Evolutionary conservation across 2,888 invertebrate genomes (phyloP), one percentile per base, ranked within the genome.

Genomic region (Resseliella maxima): DNA sequence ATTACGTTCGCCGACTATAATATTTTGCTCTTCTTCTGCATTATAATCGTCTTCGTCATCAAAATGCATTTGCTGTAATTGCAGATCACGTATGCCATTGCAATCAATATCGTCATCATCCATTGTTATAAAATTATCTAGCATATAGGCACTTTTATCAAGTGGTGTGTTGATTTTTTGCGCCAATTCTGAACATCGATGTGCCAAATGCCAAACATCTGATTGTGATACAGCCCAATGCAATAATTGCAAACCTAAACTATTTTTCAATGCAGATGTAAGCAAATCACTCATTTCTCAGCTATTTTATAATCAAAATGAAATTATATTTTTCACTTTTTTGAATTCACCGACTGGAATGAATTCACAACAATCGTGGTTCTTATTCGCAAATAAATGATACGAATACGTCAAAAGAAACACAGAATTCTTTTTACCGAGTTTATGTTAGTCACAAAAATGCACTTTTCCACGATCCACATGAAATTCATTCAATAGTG

Each of bases 111-210:
- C 91, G 86, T 91, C 91, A 87, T 91, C 91, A 87, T 92, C 91
- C 88, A 92, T 91, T 86, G 94, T 94, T 89, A 95, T 93, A 85
- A 95, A 92, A 89, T 94, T 94, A 91, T 95, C 95, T 89, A 95
- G 92, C 89, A 95, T 93, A 88, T 91, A 91, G 86, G 91, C 91
- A 87, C 92, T 91, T 87, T 91, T 90, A 87, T 92, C 92, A 88
- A 91, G 89, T 87, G 91, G 91, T 87, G 89, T 90, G 88, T 92
- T 90, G 88, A 91, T 90, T 89, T 91, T 91, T 87, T 90, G 90
- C 5, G 91, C 89, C 50, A 92, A 91, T 89, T 93, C 92, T 81
- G 93, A 93, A 89, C 93, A 94, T 91, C 94, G 93, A 91, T 94
- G 93, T 89, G 94, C 92, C 89, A 94, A 92, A 89, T 93, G 92